Evolutionary conservation across 2,113 vertebrate species (phyloP).

Genomic region (Triplophysa tibetana): DNA sequence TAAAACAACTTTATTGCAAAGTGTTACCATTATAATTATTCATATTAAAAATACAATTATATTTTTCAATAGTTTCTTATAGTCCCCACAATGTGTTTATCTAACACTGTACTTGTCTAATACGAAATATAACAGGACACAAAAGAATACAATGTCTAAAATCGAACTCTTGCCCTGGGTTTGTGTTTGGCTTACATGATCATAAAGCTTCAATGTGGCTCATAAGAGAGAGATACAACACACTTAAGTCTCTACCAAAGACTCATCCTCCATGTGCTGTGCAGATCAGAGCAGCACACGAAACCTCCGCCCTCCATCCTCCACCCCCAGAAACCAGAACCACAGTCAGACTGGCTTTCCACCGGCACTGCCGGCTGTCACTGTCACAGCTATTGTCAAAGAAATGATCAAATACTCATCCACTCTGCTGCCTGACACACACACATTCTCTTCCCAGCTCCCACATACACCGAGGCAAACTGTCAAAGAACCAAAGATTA

Average conservation of each 20-base stretch:
- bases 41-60: too few species aligned
- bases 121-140: too few species aligned
- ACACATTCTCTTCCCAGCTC: constrained; percentile 29
- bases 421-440: constrained; percentile 14
- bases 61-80: too few species aligned
- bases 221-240: constrained; percentile 2
- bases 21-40: too few species aligned
- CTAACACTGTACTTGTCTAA: too few species aligned
- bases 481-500: constrained; percentile 50
- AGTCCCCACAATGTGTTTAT: too few species aligned
- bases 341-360: constrained; percentile 29
- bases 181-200: not conserved
- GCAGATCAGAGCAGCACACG: constrained; percentile 18
- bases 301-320: not conserved
- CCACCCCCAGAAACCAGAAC: constrained; percentile 31
- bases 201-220: not conserved
- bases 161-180: not conserved
- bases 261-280: constrained; percentile 21
- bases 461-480: constrained; percentile 41
- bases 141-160: not conserved
- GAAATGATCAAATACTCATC: constrained; percentile 45
- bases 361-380: constrained; percentile 37
- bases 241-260: constrained; percentile 24
- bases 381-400: constrained; percentile 46
- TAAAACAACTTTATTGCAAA: too few species aligned